A percentile compares a stretch with the other conserved stretches of the same genome.
Conservation (phyloP, 2,113 vertebrate species). For the Dryoscopus gambensis region DNA sequence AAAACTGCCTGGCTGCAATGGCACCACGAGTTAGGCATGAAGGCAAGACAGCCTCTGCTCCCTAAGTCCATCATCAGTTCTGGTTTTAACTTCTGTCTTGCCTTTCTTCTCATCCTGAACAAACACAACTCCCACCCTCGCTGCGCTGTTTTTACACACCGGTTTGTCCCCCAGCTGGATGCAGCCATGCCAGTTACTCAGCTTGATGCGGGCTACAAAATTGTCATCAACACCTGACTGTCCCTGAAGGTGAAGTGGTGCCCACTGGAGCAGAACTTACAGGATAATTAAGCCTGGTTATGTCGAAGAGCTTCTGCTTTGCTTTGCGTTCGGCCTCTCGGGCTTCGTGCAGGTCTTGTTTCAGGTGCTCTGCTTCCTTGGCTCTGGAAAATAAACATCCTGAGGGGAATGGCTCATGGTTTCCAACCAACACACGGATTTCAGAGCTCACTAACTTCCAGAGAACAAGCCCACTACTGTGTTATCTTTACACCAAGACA, state of each 20-base stretch:
- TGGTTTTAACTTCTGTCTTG: not conserved
- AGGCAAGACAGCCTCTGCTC: not conserved
- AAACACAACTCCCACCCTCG: not conserved
- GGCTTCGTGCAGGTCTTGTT: conserved; percentile 88
- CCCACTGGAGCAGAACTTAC: conserved; percentile 52
- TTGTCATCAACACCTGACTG: not conserved
- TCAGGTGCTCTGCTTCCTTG: conserved; percentile 89
- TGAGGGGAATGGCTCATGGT: not conserved
- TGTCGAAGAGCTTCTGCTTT: conserved; percentile 85
- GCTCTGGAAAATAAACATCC: conserved; percentile 66
- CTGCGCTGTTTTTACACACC: not conserved
- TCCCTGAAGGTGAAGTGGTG: not conserved
- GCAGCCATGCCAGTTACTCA: not conserved
- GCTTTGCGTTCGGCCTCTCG: conserved; percentile 85
- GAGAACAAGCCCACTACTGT: not conserved
- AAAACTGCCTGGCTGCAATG: not conserved
- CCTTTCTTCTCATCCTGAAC: not conserved
- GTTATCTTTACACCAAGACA: not conserved
- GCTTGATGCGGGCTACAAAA: not conserved
- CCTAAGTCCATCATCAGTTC: not conserved
- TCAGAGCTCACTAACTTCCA: not conserved
- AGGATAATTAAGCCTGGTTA: conserved; percentile 82
- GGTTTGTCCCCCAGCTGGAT: not conserved
- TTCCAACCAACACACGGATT: not conserved
- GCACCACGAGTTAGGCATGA: not conserved